phyloP scores from a whole-genome alignment of 2,888 invertebrate genomes.

The Chalcis sispes region DNA sequence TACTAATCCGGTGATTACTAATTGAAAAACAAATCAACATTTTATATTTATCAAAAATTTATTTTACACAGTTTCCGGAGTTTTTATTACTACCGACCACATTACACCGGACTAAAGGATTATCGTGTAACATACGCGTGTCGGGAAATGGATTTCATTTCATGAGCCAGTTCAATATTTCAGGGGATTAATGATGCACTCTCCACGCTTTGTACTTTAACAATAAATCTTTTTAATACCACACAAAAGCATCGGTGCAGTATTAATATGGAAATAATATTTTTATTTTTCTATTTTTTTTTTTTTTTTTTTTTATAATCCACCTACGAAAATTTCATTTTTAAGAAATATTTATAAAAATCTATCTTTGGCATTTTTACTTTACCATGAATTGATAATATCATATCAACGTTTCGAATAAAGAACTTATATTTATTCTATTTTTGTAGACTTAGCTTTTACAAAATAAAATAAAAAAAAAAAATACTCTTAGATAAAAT shows the following conservation, averaged over 20 bases:
- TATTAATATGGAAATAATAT: neutral
- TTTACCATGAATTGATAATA: too few species aligned
- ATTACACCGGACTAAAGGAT: conserved; percentile 26
- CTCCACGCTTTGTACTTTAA: neutral
- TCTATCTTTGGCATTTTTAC: too few species aligned
- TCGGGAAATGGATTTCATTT: conserved; percentile 34
- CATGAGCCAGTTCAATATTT: conserved; percentile 37
- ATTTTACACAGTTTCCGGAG: neutral
- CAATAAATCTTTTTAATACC: conserved; percentile 21
- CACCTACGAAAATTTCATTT: neutral
- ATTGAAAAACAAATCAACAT: neutral
- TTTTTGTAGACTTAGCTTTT: too few species aligned
- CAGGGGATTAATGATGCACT: conserved; percentile 33
- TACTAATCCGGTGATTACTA: neutral
- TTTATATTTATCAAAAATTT: conserved; percentile 2
- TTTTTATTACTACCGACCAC: conserved; percentile 7
- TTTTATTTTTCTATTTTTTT: too few species aligned
- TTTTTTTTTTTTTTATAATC: neutral
- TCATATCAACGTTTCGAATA: too few species aligned
- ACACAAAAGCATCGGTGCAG: neutral
- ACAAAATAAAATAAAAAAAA: too few species aligned
- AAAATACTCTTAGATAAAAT: too few species aligned
- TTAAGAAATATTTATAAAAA: neutral
- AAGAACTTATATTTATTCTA: too few species aligned
- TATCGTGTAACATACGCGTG: conserved; percentile 17